phyloP scores from a whole-genome alignment of 2,797 vertebrate species.

The Naso thynnoides region DNA sequence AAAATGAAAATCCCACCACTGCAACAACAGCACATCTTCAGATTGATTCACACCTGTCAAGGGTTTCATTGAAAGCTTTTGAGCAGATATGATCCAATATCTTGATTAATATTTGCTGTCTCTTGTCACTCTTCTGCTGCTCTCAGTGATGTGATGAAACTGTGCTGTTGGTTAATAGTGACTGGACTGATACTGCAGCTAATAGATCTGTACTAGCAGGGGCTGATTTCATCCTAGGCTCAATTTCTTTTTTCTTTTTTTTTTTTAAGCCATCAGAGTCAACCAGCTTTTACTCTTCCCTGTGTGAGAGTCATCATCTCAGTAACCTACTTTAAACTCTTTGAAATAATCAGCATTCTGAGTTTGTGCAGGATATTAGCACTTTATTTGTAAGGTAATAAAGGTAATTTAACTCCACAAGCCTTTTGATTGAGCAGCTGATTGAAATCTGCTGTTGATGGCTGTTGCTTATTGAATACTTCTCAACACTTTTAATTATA shows the following conservation, averaged over 20 bases:
- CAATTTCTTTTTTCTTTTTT: slow-evolving; percentile 14
- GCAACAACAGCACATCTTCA: slow-evolving; percentile 4
- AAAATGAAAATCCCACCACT: slow-evolving; percentile 1
- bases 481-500: slow-evolving; percentile 17
- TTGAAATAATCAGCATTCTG: slow-evolving; percentile 31
- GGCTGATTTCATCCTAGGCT: slow-evolving; percentile 61
- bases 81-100: slow-evolving; percentile 49
- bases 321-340: not conserved
- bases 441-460: slow-evolving; percentile 25
- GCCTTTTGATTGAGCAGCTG: slow-evolving; percentile 38
- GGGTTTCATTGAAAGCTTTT: not conserved
- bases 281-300: slow-evolving; percentile 20
- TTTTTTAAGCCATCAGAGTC: slow-evolving; percentile 11
- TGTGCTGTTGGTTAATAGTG: slow-evolving; percentile 61
- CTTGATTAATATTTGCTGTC: slow-evolving; percentile 68
- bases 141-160: slow-evolving; percentile 56
- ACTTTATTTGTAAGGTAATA: slow-evolving; percentile 29
- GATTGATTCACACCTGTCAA: slow-evolving; percentile 30
- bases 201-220: slow-evolving; percentile 56
- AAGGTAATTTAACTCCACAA: slow-evolving; percentile 25
- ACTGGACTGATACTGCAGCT: slow-evolving; percentile 53
- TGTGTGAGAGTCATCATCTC: slow-evolving; percentile 17
- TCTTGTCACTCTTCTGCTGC: slow-evolving; percentile 43
- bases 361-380: slow-evolving; percentile 15
- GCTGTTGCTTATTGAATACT: slow-evolving; percentile 18